Evolutionary conservation across 2,888 invertebrate species (phyloP), one percentile per base, ranked within the genome.

Genomic region (Gibbula magus): DNA sequence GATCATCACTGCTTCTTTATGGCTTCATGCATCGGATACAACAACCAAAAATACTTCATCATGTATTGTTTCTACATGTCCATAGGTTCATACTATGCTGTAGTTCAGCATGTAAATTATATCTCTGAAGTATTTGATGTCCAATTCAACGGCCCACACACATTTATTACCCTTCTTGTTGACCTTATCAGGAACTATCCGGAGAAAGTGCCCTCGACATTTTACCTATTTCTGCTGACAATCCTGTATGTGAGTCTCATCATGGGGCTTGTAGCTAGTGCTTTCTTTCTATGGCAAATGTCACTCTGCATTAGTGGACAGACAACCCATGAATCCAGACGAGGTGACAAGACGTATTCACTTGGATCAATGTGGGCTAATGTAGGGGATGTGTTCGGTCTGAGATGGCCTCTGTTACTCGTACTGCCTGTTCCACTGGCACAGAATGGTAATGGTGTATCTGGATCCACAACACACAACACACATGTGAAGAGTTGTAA

Each of bases 1-100:
- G 87, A 87, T 78, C 87, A 87, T 51, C 87, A 87, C 67, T 87
- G 87, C 66, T 87, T 86, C 79, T 86, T 87, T 73, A 83, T 86
- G 84, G 82, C 84, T 4, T 82, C 82, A 13, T 87, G 87, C 54
- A 82, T 87, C 8, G 87, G 87, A 18, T 85, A 87, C 76, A 79
- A 80, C 70, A 87, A 87, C 78, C 86, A 87, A 61, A 86, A 85
- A 56, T 81, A 85, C 73, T 86, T 87, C 79, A 81, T 86, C 25
- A 83, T 86, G 83, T 87, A 83, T 78, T 87, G 86, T 75, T 80
- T 86, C 53, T 86, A 86, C 76, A 84, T 85, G 84, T 78, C 84
- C 45, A 2, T 85, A 1, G 84, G 85, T 2, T 80, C 85, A n/a
- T 77, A 84, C 61, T 86, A 85, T 76, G 80, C 80, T 22, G 79